Evolutionary conservation across 2,888 invertebrate genomes (phyloP).

Genomic region (Callosobruchus maculatus): DNA sequence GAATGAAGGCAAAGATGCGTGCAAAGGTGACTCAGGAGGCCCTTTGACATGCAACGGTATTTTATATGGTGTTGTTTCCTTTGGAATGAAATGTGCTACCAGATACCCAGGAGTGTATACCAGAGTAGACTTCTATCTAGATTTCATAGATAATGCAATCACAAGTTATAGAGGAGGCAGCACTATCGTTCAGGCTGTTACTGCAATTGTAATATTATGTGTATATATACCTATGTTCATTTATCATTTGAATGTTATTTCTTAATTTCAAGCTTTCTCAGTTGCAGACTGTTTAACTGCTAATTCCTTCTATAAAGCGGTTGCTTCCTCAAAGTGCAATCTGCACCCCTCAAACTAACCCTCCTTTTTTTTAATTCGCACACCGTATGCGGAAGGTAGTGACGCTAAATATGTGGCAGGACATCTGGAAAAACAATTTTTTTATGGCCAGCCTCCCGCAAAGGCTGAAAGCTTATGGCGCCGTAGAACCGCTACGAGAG

Average conservation of each 20-base stretch:
- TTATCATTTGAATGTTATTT: neutral
- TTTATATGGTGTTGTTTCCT: slow-evolving; percentile 13
- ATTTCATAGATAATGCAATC: slow-evolving; percentile 2
- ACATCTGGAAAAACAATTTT: too few relatives aligned
- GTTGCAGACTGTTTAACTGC: too few relatives aligned
- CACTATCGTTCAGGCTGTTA: neutral
- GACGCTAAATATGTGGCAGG: too few relatives aligned
- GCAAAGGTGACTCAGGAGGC: slow-evolving; percentile 15
- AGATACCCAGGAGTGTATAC: slow-evolving; percentile 11
- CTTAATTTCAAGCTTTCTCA: too few relatives aligned
- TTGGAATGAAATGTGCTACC: slow-evolving; percentile 9
- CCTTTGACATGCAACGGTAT: slow-evolving; percentile 10
- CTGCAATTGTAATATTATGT: neutral
- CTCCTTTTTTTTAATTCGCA: too few relatives aligned
- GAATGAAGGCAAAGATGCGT: slow-evolving; percentile 10
- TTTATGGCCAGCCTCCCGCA: too few relatives aligned
- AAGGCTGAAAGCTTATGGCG: too few relatives aligned
- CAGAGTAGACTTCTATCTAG: slow-evolving; percentile 11
- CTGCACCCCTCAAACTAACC: too few relatives aligned
- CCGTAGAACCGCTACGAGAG: too few relatives aligned
- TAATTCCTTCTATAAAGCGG: too few relatives aligned
- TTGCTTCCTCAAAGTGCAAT: too few relatives aligned
- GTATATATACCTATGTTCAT: neutral
- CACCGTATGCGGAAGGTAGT: too few relatives aligned
- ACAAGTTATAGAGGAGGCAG: neutral